These are phyloP conservation scores for Cygnus buccinator DNA, from an alignment of 2,113 vertebrate species.

Conservation along the genomic window DNA sequence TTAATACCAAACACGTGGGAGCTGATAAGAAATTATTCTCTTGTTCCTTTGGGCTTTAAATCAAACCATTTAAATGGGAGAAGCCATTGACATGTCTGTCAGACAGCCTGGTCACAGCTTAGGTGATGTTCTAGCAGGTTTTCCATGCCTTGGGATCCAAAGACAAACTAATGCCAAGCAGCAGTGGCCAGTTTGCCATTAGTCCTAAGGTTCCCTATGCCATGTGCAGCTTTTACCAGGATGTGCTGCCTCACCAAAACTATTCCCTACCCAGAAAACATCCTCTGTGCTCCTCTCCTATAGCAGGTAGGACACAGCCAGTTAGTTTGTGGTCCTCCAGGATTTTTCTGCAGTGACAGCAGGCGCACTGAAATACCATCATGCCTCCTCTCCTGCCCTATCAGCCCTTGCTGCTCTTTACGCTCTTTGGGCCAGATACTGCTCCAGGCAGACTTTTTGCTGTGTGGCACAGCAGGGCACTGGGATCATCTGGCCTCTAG, in stretches of 20 bases:
- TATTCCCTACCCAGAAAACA: background rate
- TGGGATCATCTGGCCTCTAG: background rate
- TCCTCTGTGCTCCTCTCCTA: background rate
- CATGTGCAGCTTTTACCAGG: background rate
- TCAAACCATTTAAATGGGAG: background rate
- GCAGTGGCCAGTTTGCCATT: background rate
- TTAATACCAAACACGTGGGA: background rate
- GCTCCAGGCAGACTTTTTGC: background rate
- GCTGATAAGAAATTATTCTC: background rate
- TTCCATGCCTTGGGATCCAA: background rate
- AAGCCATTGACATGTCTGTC: accelerated
- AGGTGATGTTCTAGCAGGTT: background rate
- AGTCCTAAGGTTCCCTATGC: no score
- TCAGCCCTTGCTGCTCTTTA: background rate
- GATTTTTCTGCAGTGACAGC: background rate
- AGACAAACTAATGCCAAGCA: background rate
- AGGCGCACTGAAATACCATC: background rate
- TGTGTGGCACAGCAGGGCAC: background rate
- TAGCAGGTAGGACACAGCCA: accelerated
- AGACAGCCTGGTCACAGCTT: background rate
- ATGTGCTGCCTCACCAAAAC: background rate
- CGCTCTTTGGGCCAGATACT: background rate
- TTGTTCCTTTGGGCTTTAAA: background rate
- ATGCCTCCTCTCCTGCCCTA: background rate
- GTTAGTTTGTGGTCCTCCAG: background rate